Evolutionary conservation across 1,140 invertebrate genomes (phyloP).

Genomic region (Aradophagus sp.): DNA sequence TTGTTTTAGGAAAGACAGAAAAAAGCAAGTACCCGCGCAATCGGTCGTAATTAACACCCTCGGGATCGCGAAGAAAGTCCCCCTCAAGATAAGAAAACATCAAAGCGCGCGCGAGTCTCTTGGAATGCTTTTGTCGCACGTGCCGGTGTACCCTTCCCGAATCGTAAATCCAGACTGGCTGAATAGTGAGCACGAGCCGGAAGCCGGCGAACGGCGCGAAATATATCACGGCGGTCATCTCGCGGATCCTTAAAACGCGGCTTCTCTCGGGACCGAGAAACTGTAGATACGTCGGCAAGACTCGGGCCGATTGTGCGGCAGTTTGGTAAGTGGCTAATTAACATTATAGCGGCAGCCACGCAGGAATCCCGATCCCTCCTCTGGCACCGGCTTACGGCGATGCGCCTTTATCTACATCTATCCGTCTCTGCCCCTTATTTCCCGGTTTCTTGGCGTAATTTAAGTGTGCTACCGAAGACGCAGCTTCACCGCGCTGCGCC

Average conservation of each 20-base stretch:
- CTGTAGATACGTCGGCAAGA: conserved; percentile 58
- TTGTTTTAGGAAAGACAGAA: too few relatives aligned
- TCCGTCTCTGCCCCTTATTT: conserved; percentile 33
- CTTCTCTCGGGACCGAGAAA: conserved; percentile 56
- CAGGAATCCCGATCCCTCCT: conserved; percentile 46
- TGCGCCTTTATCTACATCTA: conserved; percentile 48
- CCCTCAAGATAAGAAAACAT: conserved; percentile 37
- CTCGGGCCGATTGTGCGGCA: conserved; percentile 64
- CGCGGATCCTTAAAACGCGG: conserved; percentile 47
- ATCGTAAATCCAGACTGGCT: conserved; percentile 38
- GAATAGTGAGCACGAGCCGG: conserved; percentile 53
- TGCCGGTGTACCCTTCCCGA: conserved; percentile 19
- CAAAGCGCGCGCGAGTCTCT: conserved; percentile 37
- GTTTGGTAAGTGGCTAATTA: conserved; percentile 72
- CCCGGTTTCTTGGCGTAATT: conserved; percentile 63
- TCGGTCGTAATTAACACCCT: not conserved
- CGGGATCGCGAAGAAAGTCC: conserved; percentile 8
- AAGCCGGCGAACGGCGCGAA: conserved; percentile 36
- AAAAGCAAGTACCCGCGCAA: too few relatives aligned
- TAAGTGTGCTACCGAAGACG: conserved; percentile 72
- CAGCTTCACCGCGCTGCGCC: conserved; percentile 63
- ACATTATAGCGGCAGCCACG: conserved; percentile 68
- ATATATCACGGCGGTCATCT: conserved; percentile 60
- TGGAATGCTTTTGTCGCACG: conserved; percentile 35
- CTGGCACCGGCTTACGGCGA: conserved; percentile 19